phyloP scores from a whole-genome alignment of 2,888 invertebrate species.

The Thecocarcelia acutangulata region DNA sequence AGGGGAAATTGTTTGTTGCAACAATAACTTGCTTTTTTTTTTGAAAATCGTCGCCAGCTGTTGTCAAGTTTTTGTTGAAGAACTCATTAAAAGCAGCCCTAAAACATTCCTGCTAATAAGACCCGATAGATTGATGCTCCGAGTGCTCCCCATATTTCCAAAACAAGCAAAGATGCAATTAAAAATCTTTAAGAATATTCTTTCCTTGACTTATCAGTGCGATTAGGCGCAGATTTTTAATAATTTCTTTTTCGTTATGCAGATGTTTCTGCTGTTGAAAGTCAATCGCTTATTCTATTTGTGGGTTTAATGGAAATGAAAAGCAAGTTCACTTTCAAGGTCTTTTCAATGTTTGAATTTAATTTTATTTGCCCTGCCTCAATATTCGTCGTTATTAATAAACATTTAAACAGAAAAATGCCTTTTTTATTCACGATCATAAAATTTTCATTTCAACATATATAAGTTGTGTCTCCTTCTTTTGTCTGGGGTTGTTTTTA shows the following conservation, averaged over 20 bases:
- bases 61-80: conserved; percentile 42
- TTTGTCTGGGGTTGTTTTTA: conserved; percentile 15
- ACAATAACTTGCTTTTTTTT: too few species aligned
- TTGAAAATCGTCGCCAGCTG: conserved; percentile 52
- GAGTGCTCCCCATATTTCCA: conserved; percentile 1
- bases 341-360: conserved; percentile 30
- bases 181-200: conserved; percentile 24
- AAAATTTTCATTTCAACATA: conserved; percentile 16
- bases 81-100: conserved; percentile 25
- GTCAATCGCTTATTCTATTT: conserved; percentile 21
- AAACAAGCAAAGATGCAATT: background rate
- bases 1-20: conserved; percentile 16
- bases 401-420: conserved; percentile 26
- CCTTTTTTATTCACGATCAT: conserved; percentile 14
- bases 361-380: background rate
- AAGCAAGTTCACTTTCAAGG: conserved; percentile 57
- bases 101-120: conserved; percentile 1
- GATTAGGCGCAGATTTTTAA: conserved; percentile 58
- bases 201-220: conserved; percentile 29
- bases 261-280: conserved; percentile 22
- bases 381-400: conserved; percentile 13
- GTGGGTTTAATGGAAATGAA: conserved; percentile 10
- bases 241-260: conserved; percentile 13
- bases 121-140: background rate
- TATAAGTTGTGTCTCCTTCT: conserved; percentile 1